Evolutionary conservation across 2,797 vertebrate species (phyloP).

Genomic region (Dryobates pubescens): DNA sequence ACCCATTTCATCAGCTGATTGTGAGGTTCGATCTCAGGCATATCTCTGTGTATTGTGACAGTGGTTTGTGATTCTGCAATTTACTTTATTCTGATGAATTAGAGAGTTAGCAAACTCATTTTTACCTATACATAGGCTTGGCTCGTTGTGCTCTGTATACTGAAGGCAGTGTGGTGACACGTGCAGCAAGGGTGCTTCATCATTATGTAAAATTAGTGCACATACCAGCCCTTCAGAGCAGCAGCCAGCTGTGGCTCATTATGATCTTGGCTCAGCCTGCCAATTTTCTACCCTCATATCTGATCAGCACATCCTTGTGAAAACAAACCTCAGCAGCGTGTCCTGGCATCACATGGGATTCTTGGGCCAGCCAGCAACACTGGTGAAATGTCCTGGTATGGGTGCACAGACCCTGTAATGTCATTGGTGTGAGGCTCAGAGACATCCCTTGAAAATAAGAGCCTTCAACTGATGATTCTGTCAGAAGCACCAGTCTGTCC

Average conservation of each 20-base stretch:
- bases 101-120: background rate
- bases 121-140: slow-evolving; percentile 32
- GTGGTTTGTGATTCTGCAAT: background rate
- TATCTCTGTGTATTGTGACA: background rate
- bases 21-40: background rate
- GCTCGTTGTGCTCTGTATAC: background rate
- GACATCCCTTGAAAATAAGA: background rate
- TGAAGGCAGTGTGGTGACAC: background rate
- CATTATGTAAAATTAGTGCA: slow-evolving; percentile 25
- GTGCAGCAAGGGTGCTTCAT: background rate
- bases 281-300: background rate
- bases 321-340: background rate
- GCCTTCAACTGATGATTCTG: background rate
- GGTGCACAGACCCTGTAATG: background rate
- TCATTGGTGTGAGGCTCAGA: background rate
- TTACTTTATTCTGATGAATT: slow-evolving; percentile 31
- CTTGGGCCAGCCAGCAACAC: background rate
- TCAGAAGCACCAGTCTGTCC: background rate
- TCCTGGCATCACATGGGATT: background rate
- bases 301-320: slow-evolving; percentile 15
- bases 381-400: background rate
- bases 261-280: slow-evolving; percentile 7
- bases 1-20: background rate
- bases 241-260: slow-evolving; percentile 58
- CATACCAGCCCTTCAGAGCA: background rate